Base-by-base conservation (phyloP, 2,888 invertebrate genomes). In the Branchinecta sandiegonensis region DNA sequence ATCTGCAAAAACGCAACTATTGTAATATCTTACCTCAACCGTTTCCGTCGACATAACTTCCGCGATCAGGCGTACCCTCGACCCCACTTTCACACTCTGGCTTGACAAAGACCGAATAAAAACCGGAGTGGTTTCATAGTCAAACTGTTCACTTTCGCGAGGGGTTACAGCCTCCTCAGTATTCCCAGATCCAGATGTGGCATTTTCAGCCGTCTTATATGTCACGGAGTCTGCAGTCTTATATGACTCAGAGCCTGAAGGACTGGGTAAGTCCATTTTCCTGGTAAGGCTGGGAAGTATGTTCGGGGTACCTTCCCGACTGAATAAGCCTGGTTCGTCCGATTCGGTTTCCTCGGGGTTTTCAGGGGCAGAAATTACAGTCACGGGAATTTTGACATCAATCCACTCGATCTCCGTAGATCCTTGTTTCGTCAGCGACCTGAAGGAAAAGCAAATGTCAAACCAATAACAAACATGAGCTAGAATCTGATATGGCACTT, bases 1-100 rank as follows among this genome's bases (percentile, higher is more conserved):
- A n/a, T n/a, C n/a, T n/a, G n/a, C n/a, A n/a, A n/a, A n/a, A n/a
- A n/a, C n/a, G n/a, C n/a, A n/a, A n/a, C n/a, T n/a, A n/a, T 37
- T 37, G 6, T 6, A 6, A 37, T 37, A 66, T 73, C 78, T 76
- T 77, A 90, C 92, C 85, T 87, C 87, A 73, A 87, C 83, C 76
- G 88, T 88, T 65, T 86, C 84, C 67, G 86, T 83, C 79, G 88
- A 89, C 76, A 86, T 82, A 72, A 91, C 87, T 79, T 92, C 91
- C 66, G 90, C 89, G 66, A 92, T 83, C 75, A 92, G 86, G 73
- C 91, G 82, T 1, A 90, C 88, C 75, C 91, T 82, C 65, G 90
- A 89, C 75, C 93, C 93, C 75, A 94, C 91, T 81, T 93, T 91
- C 70, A 90, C 91, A 13, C 89, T 86, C 68, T 92, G 84, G 79